phyloP scores from a whole-genome alignment of 2,113 vertebrate genomes.

The Trichechus manatus region DNA sequence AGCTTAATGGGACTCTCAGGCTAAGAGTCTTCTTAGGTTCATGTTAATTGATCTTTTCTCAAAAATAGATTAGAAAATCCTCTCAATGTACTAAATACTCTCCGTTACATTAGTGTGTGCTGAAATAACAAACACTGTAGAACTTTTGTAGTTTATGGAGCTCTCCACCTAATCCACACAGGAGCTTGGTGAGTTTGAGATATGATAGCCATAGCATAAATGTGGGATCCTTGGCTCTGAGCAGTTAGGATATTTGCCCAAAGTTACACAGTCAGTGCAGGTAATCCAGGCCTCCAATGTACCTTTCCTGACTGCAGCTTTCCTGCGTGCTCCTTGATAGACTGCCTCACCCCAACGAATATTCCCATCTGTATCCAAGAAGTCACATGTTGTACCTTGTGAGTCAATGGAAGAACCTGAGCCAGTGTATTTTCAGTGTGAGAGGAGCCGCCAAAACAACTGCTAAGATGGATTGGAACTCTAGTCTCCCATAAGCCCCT shows the following conservation, averaged over 20 bases:
- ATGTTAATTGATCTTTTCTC: background rate
- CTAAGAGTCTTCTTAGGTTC: background rate
- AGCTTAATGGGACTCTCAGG: background rate
- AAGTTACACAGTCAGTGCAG: background rate
- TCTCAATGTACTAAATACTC: background rate
- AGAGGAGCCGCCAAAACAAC: slow-evolving; percentile 14
- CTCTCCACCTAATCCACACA: background rate
- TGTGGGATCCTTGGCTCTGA: background rate
- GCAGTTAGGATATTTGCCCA: background rate
- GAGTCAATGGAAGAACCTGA: background rate
- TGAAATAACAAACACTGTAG: background rate
- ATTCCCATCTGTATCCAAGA: background rate
- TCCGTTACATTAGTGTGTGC: background rate
- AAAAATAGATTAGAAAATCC: background rate
- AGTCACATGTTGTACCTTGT: background rate
- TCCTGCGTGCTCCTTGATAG: background rate
- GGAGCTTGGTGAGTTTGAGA: background rate
- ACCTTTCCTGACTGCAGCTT: background rate
- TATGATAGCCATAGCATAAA: background rate
- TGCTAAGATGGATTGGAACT: slow-evolving; percentile 1
- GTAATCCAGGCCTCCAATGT: background rate
- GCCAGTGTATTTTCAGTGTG: background rate
- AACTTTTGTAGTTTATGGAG: background rate
- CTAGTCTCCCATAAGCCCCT: slow-evolving; percentile 20
- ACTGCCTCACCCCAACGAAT: background rate